Conservation (phyloP, 2,888 invertebrate species). For the Hybos culiciformis region DNA sequence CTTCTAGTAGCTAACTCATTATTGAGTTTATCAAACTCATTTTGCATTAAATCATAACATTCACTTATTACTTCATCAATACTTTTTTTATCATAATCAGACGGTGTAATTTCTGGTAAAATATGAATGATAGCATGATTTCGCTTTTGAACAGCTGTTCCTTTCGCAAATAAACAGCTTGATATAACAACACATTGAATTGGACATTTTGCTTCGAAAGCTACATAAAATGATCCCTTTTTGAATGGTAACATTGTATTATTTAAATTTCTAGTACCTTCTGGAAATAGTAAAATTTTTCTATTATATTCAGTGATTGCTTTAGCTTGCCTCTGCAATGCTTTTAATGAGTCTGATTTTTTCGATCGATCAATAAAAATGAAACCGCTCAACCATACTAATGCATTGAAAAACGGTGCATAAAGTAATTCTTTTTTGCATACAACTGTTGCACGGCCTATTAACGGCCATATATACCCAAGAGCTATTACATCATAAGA, state of each 20-base stretch:
- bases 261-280: constrained; percentile 65
- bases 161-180: no score
- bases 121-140: constrained; percentile 55
- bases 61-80: constrained; percentile 50
- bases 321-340: constrained; percentile 51
- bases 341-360: constrained; percentile 47
- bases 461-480: constrained; percentile 60
- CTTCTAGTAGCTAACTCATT: no score
- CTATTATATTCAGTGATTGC: constrained; percentile 48
- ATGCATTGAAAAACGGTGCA: constrained; percentile 63
- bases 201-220: constrained; percentile 61
- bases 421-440: constrained; percentile 66
- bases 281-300: constrained; percentile 71
- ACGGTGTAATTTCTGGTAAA: constrained; percentile 56
- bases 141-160: no score
- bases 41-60: constrained; percentile 51
- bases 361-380: constrained; percentile 68
- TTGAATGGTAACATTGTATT: constrained; percentile 70
- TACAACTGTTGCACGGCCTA: constrained; percentile 60
- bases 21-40: constrained; percentile 42
- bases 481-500: constrained; percentile 38
- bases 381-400: constrained; percentile 68
- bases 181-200: no score
- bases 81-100: constrained; percentile 46
- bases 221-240: constrained; percentile 85